Conservation (phyloP, 2,888 invertebrate genomes). For the Drosophila bunnanda region DNA sequence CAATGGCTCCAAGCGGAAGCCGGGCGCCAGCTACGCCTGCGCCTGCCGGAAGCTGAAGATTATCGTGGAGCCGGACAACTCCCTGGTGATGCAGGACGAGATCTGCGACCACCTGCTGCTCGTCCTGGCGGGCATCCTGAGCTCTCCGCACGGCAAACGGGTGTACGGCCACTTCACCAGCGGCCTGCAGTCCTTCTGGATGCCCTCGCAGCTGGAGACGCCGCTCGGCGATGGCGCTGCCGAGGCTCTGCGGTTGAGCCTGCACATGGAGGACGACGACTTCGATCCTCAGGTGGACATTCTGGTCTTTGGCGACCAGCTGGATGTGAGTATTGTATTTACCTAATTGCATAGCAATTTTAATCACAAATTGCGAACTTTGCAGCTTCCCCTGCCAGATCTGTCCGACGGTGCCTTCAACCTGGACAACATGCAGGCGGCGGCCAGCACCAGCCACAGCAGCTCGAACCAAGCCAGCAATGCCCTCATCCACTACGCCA, state of each 20-base stretch:
- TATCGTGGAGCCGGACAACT: slow-evolving; percentile 82
- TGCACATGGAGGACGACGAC: slow-evolving; percentile 63
- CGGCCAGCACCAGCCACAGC: slow-evolving; percentile 13
- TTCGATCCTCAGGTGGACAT: slow-evolving; percentile 71
- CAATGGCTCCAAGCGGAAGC: slow-evolving; percentile 68
- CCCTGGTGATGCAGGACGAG: slow-evolving; percentile 82
- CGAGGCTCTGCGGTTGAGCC: slow-evolving; percentile 55
- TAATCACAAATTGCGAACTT: not conserved
- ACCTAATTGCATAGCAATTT: too few species aligned
- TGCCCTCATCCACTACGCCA: slow-evolving; percentile 66
- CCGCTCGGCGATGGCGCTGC: slow-evolving; percentile 64
- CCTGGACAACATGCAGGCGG: slow-evolving; percentile 48
- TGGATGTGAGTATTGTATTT: slow-evolving; percentile 27
- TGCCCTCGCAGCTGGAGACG: slow-evolving; percentile 72
- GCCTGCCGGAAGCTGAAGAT: slow-evolving; percentile 83
- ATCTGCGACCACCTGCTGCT: slow-evolving; percentile 84
- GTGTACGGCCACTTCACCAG: slow-evolving; percentile 80
- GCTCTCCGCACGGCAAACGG: slow-evolving; percentile 69
- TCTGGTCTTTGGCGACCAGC: slow-evolving; percentile 75
- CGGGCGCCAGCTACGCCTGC: slow-evolving; percentile 71
- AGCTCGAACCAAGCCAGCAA: slow-evolving; percentile 33
- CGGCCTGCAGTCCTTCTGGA: slow-evolving; percentile 80
- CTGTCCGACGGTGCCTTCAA: slow-evolving; percentile 81
- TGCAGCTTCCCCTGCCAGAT: slow-evolving; percentile 70
- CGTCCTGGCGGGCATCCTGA: slow-evolving; percentile 81